Conservation (phyloP, 2,888 invertebrate genomes). For the Diaprepes abbreviatus region DNA sequence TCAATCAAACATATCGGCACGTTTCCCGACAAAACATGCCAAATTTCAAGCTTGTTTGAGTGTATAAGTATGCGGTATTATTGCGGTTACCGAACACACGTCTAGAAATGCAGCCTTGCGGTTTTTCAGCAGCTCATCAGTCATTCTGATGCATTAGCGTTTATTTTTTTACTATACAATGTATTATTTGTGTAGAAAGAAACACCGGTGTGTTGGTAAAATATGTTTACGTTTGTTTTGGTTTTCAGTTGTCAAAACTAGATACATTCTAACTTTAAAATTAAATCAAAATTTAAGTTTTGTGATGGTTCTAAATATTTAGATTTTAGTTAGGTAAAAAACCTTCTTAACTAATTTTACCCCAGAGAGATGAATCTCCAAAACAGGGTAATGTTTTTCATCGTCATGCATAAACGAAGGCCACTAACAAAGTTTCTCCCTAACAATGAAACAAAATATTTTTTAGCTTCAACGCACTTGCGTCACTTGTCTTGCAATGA, state of each 20-base stretch:
- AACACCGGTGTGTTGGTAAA: neutral
- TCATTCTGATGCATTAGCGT: neutral
- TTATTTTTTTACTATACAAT: neutral
- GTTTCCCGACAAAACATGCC: conserved; percentile 2
- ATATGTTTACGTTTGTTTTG: neutral
- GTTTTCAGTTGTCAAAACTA: neutral
- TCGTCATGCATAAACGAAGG: no score
- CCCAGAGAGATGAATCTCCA: no score
- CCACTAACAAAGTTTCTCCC: no score
- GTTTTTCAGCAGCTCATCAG: neutral
- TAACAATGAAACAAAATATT: no score
- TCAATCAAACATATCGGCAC: neutral
- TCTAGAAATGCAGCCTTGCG: neutral
- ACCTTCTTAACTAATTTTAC: no score
- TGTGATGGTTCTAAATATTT: no score
- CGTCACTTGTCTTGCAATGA: no score
- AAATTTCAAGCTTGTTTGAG: neutral
- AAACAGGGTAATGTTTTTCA: no score
- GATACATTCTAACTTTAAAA: no score
- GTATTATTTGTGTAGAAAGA: neutral
- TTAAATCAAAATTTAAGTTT: no score
- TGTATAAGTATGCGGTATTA: neutral
- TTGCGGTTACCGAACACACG: neutral
- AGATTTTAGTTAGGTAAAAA: no score
- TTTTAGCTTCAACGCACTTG: no score